Percentiles rank a stretch among this genome's conserved stretches.
These are phyloP conservation scores for Chelonus formosanus DNA, from an alignment of 2,888 invertebrate genomes.

Conservation along the genomic window DNA sequence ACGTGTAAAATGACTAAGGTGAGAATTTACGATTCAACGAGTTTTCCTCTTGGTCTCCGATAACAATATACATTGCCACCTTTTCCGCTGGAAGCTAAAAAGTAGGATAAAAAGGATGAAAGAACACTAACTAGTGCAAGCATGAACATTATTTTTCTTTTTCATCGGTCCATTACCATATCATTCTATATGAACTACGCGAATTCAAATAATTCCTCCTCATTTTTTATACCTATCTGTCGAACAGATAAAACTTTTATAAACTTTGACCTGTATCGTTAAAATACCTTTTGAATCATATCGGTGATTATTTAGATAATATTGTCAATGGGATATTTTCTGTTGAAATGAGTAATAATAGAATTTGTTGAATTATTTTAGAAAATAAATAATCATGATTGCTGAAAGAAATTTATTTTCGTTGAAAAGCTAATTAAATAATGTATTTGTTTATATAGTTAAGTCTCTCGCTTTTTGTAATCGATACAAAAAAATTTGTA, in stretches of 20 bases:
- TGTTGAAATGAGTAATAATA: no score
- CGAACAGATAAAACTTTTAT: conserved; percentile 16
- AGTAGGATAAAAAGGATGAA: background rate
- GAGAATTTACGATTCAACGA: conserved; percentile 45
- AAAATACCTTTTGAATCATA: background rate
- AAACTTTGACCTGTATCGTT: conserved; percentile 13
- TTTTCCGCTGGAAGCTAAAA: background rate
- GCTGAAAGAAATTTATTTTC: no score
- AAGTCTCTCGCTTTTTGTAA: no score
- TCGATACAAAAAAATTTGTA: no score
- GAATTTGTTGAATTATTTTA: no score
- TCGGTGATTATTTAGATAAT: conserved; percentile 12
- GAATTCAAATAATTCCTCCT: conserved; percentile 18
- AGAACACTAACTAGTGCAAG: conserved; percentile 10
- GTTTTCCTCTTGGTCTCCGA: conserved; percentile 31
- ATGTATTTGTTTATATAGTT: no score
- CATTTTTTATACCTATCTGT: conserved; percentile 14
- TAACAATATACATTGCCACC: conserved; percentile 30
- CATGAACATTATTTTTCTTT: conserved; percentile 4
- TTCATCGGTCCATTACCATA: conserved; percentile 22
- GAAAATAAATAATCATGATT: no score
- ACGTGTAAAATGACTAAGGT: conserved; percentile 37
- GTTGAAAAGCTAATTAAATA: no score
- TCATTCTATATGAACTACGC: conserved; percentile 11
- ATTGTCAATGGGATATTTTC: background rate